Evolutionary conservation across 2,888 invertebrate species (phyloP), one percentile per base, ranked within the genome.

Genomic region (Neria commutata): DNA sequence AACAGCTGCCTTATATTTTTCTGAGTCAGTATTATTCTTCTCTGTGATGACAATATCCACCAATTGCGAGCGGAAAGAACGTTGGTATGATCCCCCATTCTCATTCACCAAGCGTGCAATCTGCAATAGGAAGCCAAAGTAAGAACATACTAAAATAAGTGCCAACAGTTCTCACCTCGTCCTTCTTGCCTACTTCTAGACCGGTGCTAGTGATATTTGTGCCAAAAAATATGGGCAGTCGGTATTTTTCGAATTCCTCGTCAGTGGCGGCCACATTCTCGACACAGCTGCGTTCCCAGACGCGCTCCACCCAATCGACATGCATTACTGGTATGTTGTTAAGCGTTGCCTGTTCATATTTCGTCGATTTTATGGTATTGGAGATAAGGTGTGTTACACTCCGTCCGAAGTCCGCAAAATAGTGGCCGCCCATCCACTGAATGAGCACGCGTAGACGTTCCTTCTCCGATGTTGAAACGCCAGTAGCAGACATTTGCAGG

Each of bases 341-440:
- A 3, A 79, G 62, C 1, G 75, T 76, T 2, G 80, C 82, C 54
- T 80, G 91, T 82, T 88, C 85, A 77, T 92, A 92, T 80, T 93
- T 93, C 56, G 87, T 87, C 1, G 91, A 90, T 61, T 88, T 85
- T 0, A 91, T 90, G 25, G 87, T 88, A 71, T 89, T 88, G 1
- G 94, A 90, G 2, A 96, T 85, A 19, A 96, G 84, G 83, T 95
- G 94, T 6, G 94, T 95, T 1, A 90, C 88, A 54, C 86, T 85
- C 25, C 84, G 84, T 10, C 87, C 86, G 49, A 92, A 81, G 52
- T 85, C 85, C 54, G 86, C 85, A 47, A 83, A 86, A 72, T 88
- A 91, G 45, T 86, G 81, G 0, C 91, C 93, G 24, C 91, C 92
- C 92, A 93, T 92, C 82, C 87, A 88, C 60, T 88, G 85, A 0